These are phyloP conservation scores for Onychorhynchus coronatus DNA, from an alignment of 2,113 vertebrate genomes.

Conservation along the genomic window DNA sequence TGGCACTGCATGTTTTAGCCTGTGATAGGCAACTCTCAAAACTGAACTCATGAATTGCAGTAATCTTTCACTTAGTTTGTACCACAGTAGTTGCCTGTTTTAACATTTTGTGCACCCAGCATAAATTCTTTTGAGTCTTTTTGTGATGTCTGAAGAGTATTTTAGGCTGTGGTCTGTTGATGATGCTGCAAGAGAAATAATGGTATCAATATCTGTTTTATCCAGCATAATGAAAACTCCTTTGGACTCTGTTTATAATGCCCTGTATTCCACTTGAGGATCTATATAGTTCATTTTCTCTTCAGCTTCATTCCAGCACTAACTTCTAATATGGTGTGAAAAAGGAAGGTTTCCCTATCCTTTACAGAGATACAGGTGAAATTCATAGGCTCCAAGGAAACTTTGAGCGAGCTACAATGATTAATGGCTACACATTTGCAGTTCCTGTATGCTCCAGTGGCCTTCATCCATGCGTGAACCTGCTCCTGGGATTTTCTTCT, in stretches of 20 bases:
- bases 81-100: background rate
- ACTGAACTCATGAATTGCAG: background rate
- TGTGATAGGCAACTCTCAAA: background rate
- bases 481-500: background rate
- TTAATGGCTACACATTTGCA: background rate
- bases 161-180: background rate
- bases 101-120: background rate
- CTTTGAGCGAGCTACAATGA: background rate
- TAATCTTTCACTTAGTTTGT: background rate
- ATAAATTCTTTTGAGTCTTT: background rate
- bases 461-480: background rate
- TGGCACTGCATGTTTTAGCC: background rate
- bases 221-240: background rate
- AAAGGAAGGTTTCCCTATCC: background rate
- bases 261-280: background rate
- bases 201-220: background rate
- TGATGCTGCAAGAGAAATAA: background rate
- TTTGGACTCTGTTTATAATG: background rate
- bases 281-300: background rate
- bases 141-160: background rate
- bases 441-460: background rate
- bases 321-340: background rate
- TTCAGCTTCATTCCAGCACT: background rate
- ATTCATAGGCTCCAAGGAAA: background rate
- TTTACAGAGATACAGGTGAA: background rate